Base-by-base conservation (phyloP, 2,797 vertebrate species). In the Harpagifer antarcticus region DNA sequence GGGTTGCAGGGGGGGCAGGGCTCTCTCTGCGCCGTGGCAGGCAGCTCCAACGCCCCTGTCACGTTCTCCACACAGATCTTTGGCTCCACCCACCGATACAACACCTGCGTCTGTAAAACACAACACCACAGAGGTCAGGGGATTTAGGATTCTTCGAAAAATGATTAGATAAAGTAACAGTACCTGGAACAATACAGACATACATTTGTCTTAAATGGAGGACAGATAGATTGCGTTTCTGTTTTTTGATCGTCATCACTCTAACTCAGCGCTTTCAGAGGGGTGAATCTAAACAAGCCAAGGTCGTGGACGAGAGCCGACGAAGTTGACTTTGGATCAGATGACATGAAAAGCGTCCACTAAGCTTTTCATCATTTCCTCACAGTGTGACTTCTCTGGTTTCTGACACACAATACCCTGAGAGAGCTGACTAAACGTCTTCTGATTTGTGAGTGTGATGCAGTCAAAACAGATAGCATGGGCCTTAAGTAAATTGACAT, bases 1-100 rank as follows among this genome's bases (percentile, higher is more conserved):
- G 98, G 97, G 89, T 99, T 99, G 84, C 98, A 99, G 31, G 98
- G 98, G 0, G 98, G 98, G 69, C 98, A 99, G 27, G 96, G 93
- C 88, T 97, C 94, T 64, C 94, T 96, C 82, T 96, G 94, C n/a
- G 97, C 97, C 53, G 96, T 96, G 63, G 95, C 93, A 56, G 98
- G 98, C 54, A 99, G 93, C 60, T 89, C 88, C 76, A 95, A 77
- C 0, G 97, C 95, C 23, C 92, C 90, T 0, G 93, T 89, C 17
- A 95, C 68, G 76, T 97, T 96, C 53, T 98, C 97, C 82, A 96
- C 90, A 78, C 98, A 99, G 87, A 99, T 97, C 89, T 97, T 98
- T 4, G 98, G 98, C 87, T 98, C 95, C 68, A 99, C 96, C 98
- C 98, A 99, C 49, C 96, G 97, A 91, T 97, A 96, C 85, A 96